Conservation (phyloP, 2,797 vertebrate genomes). For the Gambusia yucatana region DNA sequence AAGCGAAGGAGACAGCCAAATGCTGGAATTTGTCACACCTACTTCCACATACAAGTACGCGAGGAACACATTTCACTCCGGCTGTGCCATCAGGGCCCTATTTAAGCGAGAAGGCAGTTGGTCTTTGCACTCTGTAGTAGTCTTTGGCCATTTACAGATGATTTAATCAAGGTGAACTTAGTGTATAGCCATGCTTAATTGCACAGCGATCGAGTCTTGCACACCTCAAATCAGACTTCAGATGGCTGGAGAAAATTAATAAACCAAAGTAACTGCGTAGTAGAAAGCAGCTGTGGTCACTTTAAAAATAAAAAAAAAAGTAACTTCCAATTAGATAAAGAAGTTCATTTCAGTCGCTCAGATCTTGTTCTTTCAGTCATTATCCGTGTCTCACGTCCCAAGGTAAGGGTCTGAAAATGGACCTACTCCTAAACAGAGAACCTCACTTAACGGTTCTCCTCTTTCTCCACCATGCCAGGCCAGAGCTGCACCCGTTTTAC, state of each 20-base stretch:
- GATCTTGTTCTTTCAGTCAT: not conserved
- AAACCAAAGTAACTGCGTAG: constrained; percentile 10
- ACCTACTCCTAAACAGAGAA: not conserved
- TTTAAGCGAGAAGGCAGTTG: constrained; percentile 14
- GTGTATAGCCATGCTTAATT: constrained; percentile 18
- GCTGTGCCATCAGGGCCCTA: constrained; percentile 1
- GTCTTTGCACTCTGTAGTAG: not conserved
- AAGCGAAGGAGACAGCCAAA: constrained; percentile 11
- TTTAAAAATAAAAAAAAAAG: not conserved
- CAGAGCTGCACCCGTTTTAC: not conserved
- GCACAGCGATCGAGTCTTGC: constrained; percentile 2
- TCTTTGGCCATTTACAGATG: constrained; percentile 11
- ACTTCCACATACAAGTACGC: constrained; percentile 2
- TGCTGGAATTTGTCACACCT: constrained; percentile 3
- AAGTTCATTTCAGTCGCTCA: not conserved
- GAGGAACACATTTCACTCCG: not conserved
- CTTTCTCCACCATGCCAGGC: not conserved
- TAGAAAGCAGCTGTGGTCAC: not conserved
- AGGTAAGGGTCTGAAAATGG: not conserved
- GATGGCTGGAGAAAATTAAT: constrained; percentile 18
- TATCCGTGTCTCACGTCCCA: not conserved
- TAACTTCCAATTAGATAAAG: not conserved
- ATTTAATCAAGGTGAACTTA: constrained; percentile 31
- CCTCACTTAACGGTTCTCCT: not conserved
- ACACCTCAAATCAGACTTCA: constrained; percentile 22